Conservation (phyloP, 2,888 invertebrate species). For the Germaria angustata region DNA sequence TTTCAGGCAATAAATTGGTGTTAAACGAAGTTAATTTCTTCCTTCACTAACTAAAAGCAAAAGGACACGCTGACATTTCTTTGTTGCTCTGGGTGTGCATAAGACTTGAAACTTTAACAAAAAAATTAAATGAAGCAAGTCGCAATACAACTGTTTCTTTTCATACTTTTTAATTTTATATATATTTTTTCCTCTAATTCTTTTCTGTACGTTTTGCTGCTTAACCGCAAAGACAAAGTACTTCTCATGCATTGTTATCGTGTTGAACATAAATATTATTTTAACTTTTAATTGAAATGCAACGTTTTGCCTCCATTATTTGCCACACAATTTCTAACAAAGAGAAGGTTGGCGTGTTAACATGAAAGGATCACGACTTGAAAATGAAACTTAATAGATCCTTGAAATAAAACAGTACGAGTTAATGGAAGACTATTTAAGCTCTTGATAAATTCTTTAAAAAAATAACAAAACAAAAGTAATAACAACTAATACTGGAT, state of each 20-base stretch:
- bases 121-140: slow-evolving; percentile 1
- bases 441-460: too few relatives aligned
- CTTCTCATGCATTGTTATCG: slow-evolving; percentile 63
- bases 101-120: slow-evolving; percentile 5
- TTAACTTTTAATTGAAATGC: slow-evolving; percentile 67
- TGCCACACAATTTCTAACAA: slow-evolving; percentile 18
- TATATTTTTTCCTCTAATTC: background rate
- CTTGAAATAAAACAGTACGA: too few relatives aligned
- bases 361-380: background rate
- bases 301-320: slow-evolving; percentile 37
- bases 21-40: slow-evolving; percentile 6
- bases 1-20: slow-evolving; percentile 17
- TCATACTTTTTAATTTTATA: background rate
- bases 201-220: slow-evolving; percentile 21
- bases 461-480: too few relatives aligned
- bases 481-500: too few relatives aligned
- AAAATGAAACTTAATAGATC: background rate
- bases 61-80: background rate
- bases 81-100: background rate
- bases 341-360: background rate
- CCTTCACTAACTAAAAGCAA: background rate
- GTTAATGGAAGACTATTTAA: too few relatives aligned
- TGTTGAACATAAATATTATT: slow-evolving; percentile 65
- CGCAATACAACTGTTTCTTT: slow-evolving; percentile 1
- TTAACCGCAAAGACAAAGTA: slow-evolving; percentile 64